Evolutionary conservation across 2,113 vertebrate genomes (phyloP), one percentile per base, ranked within the genome.

Genomic region (Castor canadensis): DNA sequence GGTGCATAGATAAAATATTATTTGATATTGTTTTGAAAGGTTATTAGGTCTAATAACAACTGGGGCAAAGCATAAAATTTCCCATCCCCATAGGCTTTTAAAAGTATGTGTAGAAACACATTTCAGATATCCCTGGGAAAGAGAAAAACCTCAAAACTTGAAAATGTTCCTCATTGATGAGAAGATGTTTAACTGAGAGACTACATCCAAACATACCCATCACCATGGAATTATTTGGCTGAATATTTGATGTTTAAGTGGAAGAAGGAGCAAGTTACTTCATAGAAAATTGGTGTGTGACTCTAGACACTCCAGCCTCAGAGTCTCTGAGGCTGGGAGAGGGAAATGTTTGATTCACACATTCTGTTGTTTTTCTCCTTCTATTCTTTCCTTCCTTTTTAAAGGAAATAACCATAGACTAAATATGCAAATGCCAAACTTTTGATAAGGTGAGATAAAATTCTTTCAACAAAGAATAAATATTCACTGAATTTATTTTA

Each of bases 1-100:
- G 94, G 16, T 71, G 3, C 40, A 56, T 58, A 90, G 73, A 79
- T 84, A 49, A 81, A 90, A 67, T 90, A 30, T 32, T 93, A 28
- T 93, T 87, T 90, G 24, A 82, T 79, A 97, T 24, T 95, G 60
- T 64, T 79, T 96, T 94, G 38, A 83, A 96, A 88, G 12, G 28
- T 95, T 89, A 82, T 89, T 87, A 56, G 12, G 6, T 3, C 22
- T 66, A 92, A 96, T 69, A 75, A 83, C 92, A 95, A 40, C 19
- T 84, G 89, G 54, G 56, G 28, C 26, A 5, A 76, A 89, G 87
- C 30, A 90, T 56, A 90, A 93, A 96, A 71, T 62, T 72, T 72
- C 20, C n/a, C 24, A 52, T 32, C 30, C 69, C 43, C n/a, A 3
- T 58, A 52, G 32, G 24, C 1, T 71, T 92, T 90, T 49, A 9